Conservation (phyloP, 2,888 invertebrate species). For the Coelogynopora nodosa region DNA sequence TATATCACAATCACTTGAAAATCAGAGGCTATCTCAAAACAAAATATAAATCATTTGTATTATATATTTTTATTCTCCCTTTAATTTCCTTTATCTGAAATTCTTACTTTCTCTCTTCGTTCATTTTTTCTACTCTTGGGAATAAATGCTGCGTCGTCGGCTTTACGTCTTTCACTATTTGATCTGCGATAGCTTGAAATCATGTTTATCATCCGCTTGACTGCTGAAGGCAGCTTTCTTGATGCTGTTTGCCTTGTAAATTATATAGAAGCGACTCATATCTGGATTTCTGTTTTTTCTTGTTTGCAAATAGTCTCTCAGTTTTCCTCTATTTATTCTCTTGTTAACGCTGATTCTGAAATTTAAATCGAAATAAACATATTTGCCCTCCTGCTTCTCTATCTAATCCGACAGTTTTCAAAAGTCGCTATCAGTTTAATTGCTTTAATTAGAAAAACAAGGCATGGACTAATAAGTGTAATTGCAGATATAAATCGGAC, state of each 20-base stretch:
- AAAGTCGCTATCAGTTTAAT: not conserved
- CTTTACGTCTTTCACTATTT: not conserved
- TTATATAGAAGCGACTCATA: not conserved
- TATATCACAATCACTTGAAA: not conserved
- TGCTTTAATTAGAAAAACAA: not conserved
- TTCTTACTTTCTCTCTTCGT: not conserved
- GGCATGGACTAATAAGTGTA: not conserved
- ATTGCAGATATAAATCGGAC: not conserved
- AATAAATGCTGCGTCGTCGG: not conserved
- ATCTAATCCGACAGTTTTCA: not conserved
- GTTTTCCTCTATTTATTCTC: not conserved
- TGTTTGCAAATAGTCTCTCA: not conserved
- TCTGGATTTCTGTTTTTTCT: not conserved
- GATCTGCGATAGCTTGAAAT: constrained; percentile 7
- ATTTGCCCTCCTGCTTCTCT: too few species aligned
- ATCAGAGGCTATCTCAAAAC: not conserved
- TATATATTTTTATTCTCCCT: not conserved
- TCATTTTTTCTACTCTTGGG: too few species aligned
- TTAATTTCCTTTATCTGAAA: not conserved
- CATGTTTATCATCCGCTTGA: constrained; percentile 20
- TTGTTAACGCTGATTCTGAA: not conserved
- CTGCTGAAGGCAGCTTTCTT: constrained; percentile 18
- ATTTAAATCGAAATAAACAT: not conserved
- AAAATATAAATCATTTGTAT: not conserved
- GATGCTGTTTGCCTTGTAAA: not conserved